Evolutionary conservation across 2,888 invertebrate genomes (phyloP), one percentile per base, ranked within the genome.

Genomic region (Mimumesa dahlbomi): DNA sequence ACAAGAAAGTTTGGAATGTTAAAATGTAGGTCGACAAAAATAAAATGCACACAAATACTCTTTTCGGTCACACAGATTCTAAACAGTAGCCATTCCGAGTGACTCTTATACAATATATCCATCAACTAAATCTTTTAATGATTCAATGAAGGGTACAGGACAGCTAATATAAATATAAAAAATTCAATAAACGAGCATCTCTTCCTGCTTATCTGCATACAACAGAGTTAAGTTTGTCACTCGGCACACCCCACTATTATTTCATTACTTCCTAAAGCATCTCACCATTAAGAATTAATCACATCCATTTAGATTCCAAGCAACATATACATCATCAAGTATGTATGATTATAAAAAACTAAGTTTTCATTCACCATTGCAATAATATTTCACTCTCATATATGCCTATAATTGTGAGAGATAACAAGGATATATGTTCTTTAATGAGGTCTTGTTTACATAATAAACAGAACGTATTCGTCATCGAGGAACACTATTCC

Each of bases 241-340:
- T 61, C 66, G 76, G 69, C 73, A 67, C 70, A 79, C 64, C 66
- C 74, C 61, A 34, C 48, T 22, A 6, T 11, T 34, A 31, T 18
- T 57, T 66, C 56, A 16, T n/a, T 14, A 18, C 9, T 21, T 9
- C 11, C 36, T 5, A 31, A 29, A 1, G 4, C 34, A 11, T 43
- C 14, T 36, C 45, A 13, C 19, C 25, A 42, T 40, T 53, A 25
- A 40, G 36, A 42, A 40, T 21, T 9, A 50, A 36, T 36, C 13
- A 13, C 21, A 5, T 1, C 7, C 6, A 34, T 49, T 19, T 31
- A 9, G 11, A 18, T 11, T 11, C 14, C 46, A 9, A 16, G 13
- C 34, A 11, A 49, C 49, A n/a, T n/a, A n/a, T 31, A 34, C 22
- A 16, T 36, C 36, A 14, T 48, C n/a, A 7, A 46, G 18, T 36